A percentile compares a stretch with the other conserved stretches of the same genome.
phyloP scores from a whole-genome alignment of 2,797 vertebrate genomes.

The Cheirogaleus major region DNA sequence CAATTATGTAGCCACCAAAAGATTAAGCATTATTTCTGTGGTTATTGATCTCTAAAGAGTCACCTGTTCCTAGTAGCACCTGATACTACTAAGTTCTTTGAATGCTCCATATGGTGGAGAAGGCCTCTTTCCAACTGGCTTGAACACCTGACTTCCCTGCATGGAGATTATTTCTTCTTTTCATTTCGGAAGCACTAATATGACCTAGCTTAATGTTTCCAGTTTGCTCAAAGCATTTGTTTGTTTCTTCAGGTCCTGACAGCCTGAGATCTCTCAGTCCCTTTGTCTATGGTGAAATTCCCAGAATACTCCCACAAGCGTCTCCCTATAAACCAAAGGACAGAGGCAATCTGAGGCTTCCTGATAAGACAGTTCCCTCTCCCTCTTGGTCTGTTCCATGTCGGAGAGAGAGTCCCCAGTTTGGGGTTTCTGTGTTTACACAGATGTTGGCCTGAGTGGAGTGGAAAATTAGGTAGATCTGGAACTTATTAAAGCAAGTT shows the following conservation, averaged over 20 bases:
- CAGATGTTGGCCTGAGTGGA: constrained; percentile 20
- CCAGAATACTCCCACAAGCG: background rate
- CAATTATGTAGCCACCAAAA: background rate
- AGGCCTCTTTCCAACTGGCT: background rate
- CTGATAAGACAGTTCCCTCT: background rate
- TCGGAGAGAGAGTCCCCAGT: background rate
- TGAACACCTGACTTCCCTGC: background rate
- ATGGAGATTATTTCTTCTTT: background rate
- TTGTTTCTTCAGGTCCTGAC: background rate
- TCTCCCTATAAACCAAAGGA: background rate
- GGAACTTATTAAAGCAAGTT: constrained; percentile 48
- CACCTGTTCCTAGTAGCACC: background rate
- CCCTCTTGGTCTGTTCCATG: background rate
- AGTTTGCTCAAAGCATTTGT: background rate
- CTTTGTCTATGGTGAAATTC: background rate
- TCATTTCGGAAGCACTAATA: background rate
- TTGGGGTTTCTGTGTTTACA: constrained; percentile 33
- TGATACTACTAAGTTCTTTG: background rate
- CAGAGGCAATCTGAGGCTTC: background rate
- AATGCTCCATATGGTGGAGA: background rate
- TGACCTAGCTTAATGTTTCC: background rate
- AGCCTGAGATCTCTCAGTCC: background rate
- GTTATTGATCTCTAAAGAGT: background rate
- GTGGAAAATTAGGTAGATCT: background rate
- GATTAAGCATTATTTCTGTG: background rate